These are phyloP conservation scores for Protaetia brevitarsis DNA, from an alignment of 1,140 invertebrate species.

Conservation along the genomic window DNA sequence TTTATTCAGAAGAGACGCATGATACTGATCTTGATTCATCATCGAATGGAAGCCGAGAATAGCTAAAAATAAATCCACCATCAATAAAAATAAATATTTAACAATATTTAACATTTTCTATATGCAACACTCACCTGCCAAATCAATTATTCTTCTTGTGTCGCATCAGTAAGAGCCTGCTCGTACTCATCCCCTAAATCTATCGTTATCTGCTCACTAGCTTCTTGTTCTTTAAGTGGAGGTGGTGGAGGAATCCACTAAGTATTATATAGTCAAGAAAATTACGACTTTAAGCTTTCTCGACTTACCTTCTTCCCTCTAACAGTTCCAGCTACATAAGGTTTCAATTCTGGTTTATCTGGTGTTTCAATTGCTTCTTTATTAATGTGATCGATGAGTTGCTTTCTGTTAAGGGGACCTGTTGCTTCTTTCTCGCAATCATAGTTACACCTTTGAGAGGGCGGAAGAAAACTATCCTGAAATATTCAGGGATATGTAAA, in stretches of 20 bases:
- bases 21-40: slow-evolving; percentile 99
- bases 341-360: slow-evolving; percentile 94
- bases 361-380: slow-evolving; percentile 96
- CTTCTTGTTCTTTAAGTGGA: slow-evolving; percentile 71
- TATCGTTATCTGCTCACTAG: slow-evolving; percentile 86
- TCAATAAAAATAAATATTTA: not conserved
- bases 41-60: slow-evolving; percentile 99
- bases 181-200: slow-evolving; percentile 96
- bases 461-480: slow-evolving; percentile 94
- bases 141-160: slow-evolving; percentile 98
- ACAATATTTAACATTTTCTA: no score
- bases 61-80: slow-evolving; percentile 61
- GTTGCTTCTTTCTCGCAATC: slow-evolving; percentile 94
- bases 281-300: not conserved
- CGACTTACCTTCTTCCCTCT: slow-evolving; percentile 81
- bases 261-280: not conserved
- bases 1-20: slow-evolving; percentile 91
- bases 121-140: slow-evolving; percentile 93
- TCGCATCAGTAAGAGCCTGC: slow-evolving; percentile 81
- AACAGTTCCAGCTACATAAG: slow-evolving; percentile 83
- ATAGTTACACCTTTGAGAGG: slow-evolving; percentile 91
- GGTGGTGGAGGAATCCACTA: slow-evolving; percentile 84
- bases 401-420: slow-evolving; percentile 92
- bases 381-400: slow-evolving; percentile 96
- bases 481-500: slow-evolving; percentile 42